Base-by-base conservation (phyloP, 2,888 invertebrate genomes). In the Agrotis ipsilon region DNA sequence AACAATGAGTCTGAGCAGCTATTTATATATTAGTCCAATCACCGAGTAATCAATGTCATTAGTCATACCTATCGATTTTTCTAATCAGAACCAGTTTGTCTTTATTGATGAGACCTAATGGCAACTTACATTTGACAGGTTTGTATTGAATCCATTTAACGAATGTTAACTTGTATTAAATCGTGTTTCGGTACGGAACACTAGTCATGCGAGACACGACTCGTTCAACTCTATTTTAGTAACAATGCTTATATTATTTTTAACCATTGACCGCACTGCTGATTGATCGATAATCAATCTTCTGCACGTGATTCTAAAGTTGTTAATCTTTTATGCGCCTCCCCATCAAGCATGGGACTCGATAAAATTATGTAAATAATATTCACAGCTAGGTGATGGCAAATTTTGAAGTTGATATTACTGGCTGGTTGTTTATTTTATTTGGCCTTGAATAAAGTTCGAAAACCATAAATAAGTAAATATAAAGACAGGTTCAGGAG, bases 161-260 rank as follows among this genome's bases (percentile, higher is more conserved):
- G 24, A 70, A 46, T 55, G 54, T 45, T 49, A 72, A 55, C 46
- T 59, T 48, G 70, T n/a, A 46, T 60, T 46, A 18, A 45, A 60
- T 45, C 46, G 57, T 49, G 19, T 48, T 70, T 62, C 54, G 46
- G 52, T 81, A 58, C 57, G 59, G 57, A 77, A 57, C 48, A 64
- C 72, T 43, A 58, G 51, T 45, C 60, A 57, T 59, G 78, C 72
- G 60, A 60, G 55, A 49, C 66, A 51, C 58, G 58, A 52, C 63
- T 67, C 48, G 60, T 19, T 39, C 19, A 49, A 51, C n/a, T 64
- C 66, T 78, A 78, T 81, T 81, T 81, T 61, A 49, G 66, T 78
- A 72, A 13, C 57, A 52, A 61, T 64, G 62, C 43, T 70, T 57
- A 49, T 77, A 78, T 39, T 81, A 78, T 81, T 78, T 81, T 70